Evolutionary conservation across 2,797 vertebrate genomes (phyloP).

Genomic region (Falco rusticolus): DNA sequence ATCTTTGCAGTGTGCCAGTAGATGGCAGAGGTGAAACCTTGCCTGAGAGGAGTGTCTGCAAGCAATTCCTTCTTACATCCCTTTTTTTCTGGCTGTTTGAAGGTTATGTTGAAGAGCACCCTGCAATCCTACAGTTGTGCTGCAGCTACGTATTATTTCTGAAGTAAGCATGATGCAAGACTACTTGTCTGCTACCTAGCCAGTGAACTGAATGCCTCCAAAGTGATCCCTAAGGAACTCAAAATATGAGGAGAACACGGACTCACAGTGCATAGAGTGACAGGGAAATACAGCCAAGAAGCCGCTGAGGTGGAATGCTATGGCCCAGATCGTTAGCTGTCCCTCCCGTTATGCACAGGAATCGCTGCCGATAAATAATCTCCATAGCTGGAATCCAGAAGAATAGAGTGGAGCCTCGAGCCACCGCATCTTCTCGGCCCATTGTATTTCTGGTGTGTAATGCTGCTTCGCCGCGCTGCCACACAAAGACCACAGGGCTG

Average conservation of each 20-base stretch:
- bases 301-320: background rate
- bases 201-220: accelerated
- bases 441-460: background rate
- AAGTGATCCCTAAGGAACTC: accelerated
- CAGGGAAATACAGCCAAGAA: background rate
- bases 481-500: background rate
- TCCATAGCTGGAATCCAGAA: background rate
- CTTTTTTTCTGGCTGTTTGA: too few relatives aligned
- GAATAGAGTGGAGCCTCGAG: background rate
- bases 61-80: background rate
- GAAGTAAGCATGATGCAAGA: background rate
- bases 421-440: background rate
- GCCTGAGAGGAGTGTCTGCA: background rate
- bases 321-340: accelerated
- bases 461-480: background rate
- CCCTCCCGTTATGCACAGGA: background rate
- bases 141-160: background rate
- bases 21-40: conserved; percentile 36
- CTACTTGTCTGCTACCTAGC: too few relatives aligned
- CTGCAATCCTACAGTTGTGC: accelerated
- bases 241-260: background rate
- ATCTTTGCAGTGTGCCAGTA: background rate
- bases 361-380: accelerated
- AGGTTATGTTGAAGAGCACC: background rate
- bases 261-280: accelerated